Conservation (phyloP, 2,888 invertebrate species). For the Gerris lacustris region DNA sequence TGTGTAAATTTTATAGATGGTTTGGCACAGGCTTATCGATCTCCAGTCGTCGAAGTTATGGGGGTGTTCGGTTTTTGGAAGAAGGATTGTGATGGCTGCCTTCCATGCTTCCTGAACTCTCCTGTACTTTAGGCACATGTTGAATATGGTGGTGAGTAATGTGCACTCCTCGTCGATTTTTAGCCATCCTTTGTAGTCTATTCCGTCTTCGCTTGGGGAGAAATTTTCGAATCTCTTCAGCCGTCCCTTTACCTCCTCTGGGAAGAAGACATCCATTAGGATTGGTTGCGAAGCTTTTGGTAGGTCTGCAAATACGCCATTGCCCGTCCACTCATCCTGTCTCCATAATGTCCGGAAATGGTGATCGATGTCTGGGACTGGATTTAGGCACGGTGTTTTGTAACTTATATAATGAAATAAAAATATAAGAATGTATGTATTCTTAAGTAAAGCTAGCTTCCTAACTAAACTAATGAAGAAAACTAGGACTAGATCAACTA, state of each 20-base stretch:
- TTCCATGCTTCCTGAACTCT: not conserved
- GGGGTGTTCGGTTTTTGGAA: slow-evolving; percentile 22
- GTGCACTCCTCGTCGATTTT: not conserved
- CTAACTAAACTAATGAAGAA: too few relatives aligned
- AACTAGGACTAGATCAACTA: too few relatives aligned
- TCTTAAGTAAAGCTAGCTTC: too few relatives aligned
- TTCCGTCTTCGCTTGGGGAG: slow-evolving; percentile 11
- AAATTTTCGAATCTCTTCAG: slow-evolving; percentile 10
- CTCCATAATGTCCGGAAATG: not conserved
- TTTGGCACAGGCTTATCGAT: slow-evolving; percentile 31
- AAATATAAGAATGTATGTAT: too few relatives aligned
- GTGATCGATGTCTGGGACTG: too few relatives aligned
- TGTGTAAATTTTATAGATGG: slow-evolving; percentile 29
- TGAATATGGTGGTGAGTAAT: not conserved
- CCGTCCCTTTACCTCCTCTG: not conserved
- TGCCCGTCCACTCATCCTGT: not conserved
- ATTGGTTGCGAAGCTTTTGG: not conserved
- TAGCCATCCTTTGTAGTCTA: not conserved
- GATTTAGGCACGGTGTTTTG: too few relatives aligned
- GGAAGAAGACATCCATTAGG: not conserved
- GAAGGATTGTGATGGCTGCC: slow-evolving; percentile 20
- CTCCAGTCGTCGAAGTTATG: slow-evolving; percentile 32
- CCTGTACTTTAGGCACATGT: not conserved
- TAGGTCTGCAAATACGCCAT: not conserved
- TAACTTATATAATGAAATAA: too few relatives aligned